phyloP scores from a whole-genome alignment of 2,888 invertebrate species.

The Idaea aversata region DNA sequence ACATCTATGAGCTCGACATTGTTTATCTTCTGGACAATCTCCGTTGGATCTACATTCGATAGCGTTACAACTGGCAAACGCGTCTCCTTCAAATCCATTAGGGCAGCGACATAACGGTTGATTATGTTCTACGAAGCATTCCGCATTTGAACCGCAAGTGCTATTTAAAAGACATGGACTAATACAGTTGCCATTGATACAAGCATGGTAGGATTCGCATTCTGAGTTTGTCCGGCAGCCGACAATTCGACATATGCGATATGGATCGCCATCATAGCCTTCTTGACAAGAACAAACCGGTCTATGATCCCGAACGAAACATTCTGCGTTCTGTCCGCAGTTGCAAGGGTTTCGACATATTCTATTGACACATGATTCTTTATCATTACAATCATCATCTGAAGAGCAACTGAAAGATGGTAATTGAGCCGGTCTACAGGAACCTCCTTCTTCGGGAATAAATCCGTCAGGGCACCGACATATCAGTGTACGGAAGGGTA shows the following conservation, averaged over 20 bases:
- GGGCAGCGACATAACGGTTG: constrained; percentile 89
- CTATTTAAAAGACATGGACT: constrained; percentile 91
- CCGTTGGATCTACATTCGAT: constrained; percentile 92
- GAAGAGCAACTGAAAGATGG: constrained; percentile 88
- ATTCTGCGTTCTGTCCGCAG: constrained; percentile 91
- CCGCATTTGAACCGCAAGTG: constrained; percentile 90
- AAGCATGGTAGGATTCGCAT: constrained; percentile 90
- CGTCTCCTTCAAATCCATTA: constrained; percentile 90
- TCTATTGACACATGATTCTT: constrained; percentile 91
- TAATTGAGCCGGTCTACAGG: constrained; percentile 86
- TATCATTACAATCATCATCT: constrained; percentile 88
- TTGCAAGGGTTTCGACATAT: constrained; percentile 93
- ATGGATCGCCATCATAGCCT: constrained; percentile 93
- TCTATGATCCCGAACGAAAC: constrained; percentile 89
- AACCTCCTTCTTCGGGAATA: constrained; percentile 88
- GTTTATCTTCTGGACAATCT: constrained; percentile 92
- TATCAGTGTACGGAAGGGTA: constrained; percentile 92
- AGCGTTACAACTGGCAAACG: constrained; percentile 85
- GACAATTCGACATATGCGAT: constrained; percentile 87
- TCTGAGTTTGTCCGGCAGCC: constrained; percentile 92
- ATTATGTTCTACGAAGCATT: constrained; percentile 88
- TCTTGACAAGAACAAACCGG: constrained; percentile 92
- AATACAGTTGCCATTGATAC: constrained; percentile 91
- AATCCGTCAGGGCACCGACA: constrained; percentile 93
- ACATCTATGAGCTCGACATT: constrained; percentile 92